These are phyloP conservation scores for Salvelinus sp. DNA, from an alignment of 2,113 vertebrate genomes.

Conservation along the genomic window DNA sequence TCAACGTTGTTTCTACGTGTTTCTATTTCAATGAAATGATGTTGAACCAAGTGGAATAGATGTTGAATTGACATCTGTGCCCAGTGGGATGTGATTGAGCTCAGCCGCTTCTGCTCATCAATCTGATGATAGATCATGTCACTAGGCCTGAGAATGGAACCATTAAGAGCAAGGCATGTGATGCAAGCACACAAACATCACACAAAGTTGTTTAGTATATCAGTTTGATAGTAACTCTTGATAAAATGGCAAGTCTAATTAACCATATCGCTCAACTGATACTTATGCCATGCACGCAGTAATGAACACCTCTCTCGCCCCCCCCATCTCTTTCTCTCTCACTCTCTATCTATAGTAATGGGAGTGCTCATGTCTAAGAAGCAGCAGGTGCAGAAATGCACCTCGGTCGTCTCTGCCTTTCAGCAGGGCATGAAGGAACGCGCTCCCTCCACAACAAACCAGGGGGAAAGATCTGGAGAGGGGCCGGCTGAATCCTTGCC, in stretches of 20 bases:
- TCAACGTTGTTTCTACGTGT: no score
- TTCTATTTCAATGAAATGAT: no score
- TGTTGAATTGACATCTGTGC: no score
- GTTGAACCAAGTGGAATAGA: no score
- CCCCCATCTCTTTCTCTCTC: constrained; percentile 15
- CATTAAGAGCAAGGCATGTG: not conserved
- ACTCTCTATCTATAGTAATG: constrained; percentile 76
- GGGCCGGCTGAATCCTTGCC: constrained; percentile 61
- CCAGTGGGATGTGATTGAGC: not conserved
- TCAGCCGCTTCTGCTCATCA: not conserved
- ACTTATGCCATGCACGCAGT: no score
- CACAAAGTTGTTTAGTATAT: not conserved
- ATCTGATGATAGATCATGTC: constrained; percentile 5
- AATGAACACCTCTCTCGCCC: no score
- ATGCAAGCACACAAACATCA: not conserved
- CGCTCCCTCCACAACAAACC: constrained; percentile 50
- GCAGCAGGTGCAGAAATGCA: constrained; percentile 96
- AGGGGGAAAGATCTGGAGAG: constrained; percentile 54
- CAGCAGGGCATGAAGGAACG: constrained; percentile 87
- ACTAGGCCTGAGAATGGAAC: not conserved
- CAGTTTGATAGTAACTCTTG: no score
- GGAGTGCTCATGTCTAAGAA: constrained; percentile 96
- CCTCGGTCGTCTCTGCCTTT: constrained; percentile 89
- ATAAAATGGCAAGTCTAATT: no score
- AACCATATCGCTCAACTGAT: no score